These are phyloP conservation scores for Cydia amplana DNA, from an alignment of 1,140 invertebrate species.

Conservation along the genomic window DNA sequence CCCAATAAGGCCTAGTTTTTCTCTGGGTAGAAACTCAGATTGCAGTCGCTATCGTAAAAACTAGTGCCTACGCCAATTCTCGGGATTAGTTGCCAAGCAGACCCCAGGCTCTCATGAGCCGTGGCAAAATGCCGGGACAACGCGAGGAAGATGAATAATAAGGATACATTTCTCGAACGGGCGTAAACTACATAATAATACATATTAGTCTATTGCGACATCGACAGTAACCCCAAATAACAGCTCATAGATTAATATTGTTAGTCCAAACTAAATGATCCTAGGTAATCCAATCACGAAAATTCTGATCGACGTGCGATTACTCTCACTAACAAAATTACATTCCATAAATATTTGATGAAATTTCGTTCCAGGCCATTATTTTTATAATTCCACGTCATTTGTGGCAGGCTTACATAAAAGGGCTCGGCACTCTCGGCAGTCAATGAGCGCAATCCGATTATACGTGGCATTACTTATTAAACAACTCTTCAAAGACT, in stretches of 20 bases:
- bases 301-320: neutral
- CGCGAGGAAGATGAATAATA: too few relatives aligned
- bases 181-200: too few relatives aligned
- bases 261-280: neutral
- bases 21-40: too few relatives aligned
- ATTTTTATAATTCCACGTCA: neutral
- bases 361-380: neutral
- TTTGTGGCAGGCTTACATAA: neutral
- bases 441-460: neutral
- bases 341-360: neutral
- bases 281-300: neutral
- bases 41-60: too few relatives aligned
- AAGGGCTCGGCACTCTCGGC: neutral
- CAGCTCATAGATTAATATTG: neutral
- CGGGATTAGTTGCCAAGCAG: too few relatives aligned
- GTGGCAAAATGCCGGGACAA: too few relatives aligned
- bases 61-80: too few relatives aligned
- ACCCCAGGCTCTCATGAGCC: too few relatives aligned
- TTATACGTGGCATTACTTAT: slow-evolving; percentile 6
- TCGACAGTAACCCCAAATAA: too few relatives aligned
- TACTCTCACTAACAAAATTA: neutral
- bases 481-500: slow-evolving; percentile 5
- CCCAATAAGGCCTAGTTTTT: too few relatives aligned
- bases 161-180: too few relatives aligned
- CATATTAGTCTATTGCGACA: too few relatives aligned